Conservation (phyloP, 2,888 invertebrate genomes). For the Onthophagus sagittarius region DNA sequence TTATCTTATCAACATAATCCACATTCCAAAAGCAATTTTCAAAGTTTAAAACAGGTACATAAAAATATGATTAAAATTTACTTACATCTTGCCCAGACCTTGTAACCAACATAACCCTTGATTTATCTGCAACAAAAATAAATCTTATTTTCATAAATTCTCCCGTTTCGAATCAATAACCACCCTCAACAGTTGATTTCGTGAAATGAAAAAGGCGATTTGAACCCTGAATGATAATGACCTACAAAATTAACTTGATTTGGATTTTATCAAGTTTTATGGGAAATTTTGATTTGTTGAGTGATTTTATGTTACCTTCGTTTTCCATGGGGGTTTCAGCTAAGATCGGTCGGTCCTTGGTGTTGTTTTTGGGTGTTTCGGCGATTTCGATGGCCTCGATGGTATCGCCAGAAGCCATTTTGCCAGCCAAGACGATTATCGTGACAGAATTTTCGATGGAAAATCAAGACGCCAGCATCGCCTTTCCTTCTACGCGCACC, state of each 20-base stretch:
- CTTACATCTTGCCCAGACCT: conserved; percentile 23
- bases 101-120: conserved; percentile 13
- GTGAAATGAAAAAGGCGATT: neutral
- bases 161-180: neutral
- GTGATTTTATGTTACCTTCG: conserved; percentile 50
- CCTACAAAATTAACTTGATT: neutral
- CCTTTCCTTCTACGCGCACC: conserved; percentile 8
- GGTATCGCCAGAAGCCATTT: conserved; percentile 82
- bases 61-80: neutral
- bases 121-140: conserved; percentile 20
- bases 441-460: neutral
- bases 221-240: neutral
- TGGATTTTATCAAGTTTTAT: too few species aligned
- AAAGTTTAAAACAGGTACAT: neutral
- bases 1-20: neutral
- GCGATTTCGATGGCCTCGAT: conserved; percentile 74
- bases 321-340: conserved; percentile 59
- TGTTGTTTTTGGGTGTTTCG: conserved; percentile 65
- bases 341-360: conserved; percentile 54
- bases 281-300: too few species aligned
- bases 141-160: neutral
- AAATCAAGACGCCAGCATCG: conserved; percentile 7
- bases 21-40: neutral
- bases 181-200: neutral
- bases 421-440: conserved; percentile 27